Base-by-base conservation (phyloP, 2,113 vertebrate species). In the Clupea harengus region DNA sequence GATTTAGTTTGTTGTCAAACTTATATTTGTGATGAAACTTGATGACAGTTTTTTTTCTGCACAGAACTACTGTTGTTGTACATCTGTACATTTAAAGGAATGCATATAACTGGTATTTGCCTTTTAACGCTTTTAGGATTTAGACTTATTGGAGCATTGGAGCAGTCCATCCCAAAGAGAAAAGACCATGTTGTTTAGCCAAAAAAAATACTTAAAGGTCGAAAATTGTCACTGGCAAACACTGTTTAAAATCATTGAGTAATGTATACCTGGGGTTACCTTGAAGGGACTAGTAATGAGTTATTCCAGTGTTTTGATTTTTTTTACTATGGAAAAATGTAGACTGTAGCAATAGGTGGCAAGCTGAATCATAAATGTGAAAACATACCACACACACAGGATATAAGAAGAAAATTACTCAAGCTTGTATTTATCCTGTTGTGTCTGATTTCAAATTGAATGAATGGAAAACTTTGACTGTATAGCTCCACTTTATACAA, bases 151-250 rank as follows among this genome's bases (percentile, higher is more conserved):
- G 72, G 32, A 78, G 72, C 72, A 78, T 78, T 18, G 72, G 39
- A 78, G 28, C 32, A 78, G 72, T 78, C 72, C 72, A 78, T 32
- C 39, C 72, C 72, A 78, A 78, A 78, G 72, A 78, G 72, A 78
- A 78, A 39, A 78, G 9, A 25, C 72, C 11, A 13, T 78, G 72
- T 78, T 78, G 6, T 39, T 32, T 78, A 15, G 28, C 28, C 4
- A 13, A 15, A 39, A 13, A 17, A 60, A 78, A 13, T 39, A 78
- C 8, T 6, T 4, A 64, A 64, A 17, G 28, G 25, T 3, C 32
- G 1, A 39, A 11, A 15, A 78, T 39, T 28, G 32, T 15, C 32
- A 39, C 15, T 78, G 72, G 28, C 72, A 39, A 78, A 78, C n/a
- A 15, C 72, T 78, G 72, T 78, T 78, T 78, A 78, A 78, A 78